Conservation (phyloP, 2,797 vertebrate genomes). For the Lacerta viridis region DNA sequence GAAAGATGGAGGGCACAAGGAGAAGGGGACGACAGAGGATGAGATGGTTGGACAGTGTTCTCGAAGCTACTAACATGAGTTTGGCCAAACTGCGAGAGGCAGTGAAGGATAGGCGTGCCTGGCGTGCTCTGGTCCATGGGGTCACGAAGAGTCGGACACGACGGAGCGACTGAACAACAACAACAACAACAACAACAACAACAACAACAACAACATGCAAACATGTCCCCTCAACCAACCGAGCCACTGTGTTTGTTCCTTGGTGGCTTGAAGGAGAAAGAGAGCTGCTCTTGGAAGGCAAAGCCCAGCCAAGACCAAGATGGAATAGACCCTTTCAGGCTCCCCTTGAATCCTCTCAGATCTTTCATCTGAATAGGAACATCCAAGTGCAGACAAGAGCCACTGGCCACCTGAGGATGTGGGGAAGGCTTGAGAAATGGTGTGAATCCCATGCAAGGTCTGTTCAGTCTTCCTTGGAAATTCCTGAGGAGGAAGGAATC, state of each 20-base stretch:
- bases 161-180: too few relatives aligned
- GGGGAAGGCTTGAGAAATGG: not conserved
- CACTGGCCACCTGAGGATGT: not conserved
- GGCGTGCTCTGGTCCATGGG: too few relatives aligned
- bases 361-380: not conserved
- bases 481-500: not conserved
- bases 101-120: too few relatives aligned
- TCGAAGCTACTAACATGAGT: too few relatives aligned
- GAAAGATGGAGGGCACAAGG: too few relatives aligned
- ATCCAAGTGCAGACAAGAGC: not conserved
- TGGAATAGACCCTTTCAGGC: not conserved
- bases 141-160: too few relatives aligned
- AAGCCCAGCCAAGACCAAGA: not conserved
- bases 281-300: not conserved
- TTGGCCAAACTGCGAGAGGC: too few relatives aligned
- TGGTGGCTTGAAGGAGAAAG: too few relatives aligned
- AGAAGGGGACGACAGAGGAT: too few relatives aligned
- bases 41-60: too few relatives aligned
- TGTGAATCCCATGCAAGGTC: rapidly evolving
- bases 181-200: too few relatives aligned
- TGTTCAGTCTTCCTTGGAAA: not conserved
- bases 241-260: not conserved
- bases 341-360: not conserved
- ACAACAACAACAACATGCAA: too few relatives aligned
- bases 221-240: not conserved